Base-by-base conservation (phyloP, 2,888 invertebrate species). In the Eudiplozoon nipponicum region DNA sequence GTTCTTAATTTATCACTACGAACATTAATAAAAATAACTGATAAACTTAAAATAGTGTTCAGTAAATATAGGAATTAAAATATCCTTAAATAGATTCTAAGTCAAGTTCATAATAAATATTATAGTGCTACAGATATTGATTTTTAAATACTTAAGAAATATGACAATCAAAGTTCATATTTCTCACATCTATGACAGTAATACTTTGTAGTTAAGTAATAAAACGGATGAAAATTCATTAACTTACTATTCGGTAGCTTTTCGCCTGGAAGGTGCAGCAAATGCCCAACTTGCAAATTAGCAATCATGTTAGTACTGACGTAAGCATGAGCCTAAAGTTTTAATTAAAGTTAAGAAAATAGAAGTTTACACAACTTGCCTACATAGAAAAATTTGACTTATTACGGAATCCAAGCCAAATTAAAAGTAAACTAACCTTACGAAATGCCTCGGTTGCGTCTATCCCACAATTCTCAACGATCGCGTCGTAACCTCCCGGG, bases 391-490 rank as follows among this genome's bases (percentile, higher is more conserved):
- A 26, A 9, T 9, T 9, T 9, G 9, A 26, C 11, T 26, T 26
- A 26, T 9, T 9, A 26, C 26, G 11, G 26, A 26, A 9, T 26
- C 9, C 9, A 26, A 26, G 9, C 9, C 9, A 9, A 11, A 26
- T 9, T 9, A 9, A 26, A 26, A 9, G 11, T 9, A 26, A 11
- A 9, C 9, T 36, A 17, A 36, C 36, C 11, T 22, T 13, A 22
- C 36, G 22, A 26, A 36, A 36, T 17, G 21, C 36, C 23, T 36
- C 36, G 4, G 36, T 36, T n/a, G 36, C 36, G 13, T 36, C 36
- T 36, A 22, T 21, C 5, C 36, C 36, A 17, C 21, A 17, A 28
- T 17, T 23, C 5, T 7, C 11, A 17, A 21, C 17, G 3, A 36
- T n/a, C 17, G 23, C 22, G 17, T 36, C 26, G 22, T 22, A 36